These are phyloP conservation scores for Leptodactylus fuscus DNA, from an alignment of 2,113 vertebrate species.

Conservation along the genomic window DNA sequence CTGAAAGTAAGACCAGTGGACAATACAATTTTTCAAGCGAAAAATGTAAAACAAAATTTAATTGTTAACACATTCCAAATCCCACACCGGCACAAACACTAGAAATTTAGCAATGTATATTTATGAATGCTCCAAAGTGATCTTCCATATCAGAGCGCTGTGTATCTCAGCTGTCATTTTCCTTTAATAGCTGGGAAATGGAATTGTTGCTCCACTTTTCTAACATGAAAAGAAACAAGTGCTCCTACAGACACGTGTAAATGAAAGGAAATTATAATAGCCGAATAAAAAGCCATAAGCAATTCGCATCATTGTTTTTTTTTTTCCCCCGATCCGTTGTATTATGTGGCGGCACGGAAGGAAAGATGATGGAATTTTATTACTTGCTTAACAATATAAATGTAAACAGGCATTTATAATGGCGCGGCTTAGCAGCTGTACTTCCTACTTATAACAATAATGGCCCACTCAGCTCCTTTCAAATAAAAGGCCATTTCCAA, in stretches of 20 bases:
- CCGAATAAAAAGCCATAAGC: constrained; percentile 43
- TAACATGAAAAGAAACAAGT: constrained; percentile 44
- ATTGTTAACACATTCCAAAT: not conserved
- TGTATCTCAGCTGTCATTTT: constrained; percentile 20
- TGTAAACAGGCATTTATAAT: constrained; percentile 56
- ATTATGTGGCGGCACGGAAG: constrained; percentile 36
- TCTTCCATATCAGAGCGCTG: not conserved
- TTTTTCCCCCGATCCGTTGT: constrained; percentile 41
- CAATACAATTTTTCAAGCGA: too few species aligned
- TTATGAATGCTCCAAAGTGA: constrained; percentile 17
- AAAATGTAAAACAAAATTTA: too few species aligned
- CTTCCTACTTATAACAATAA: constrained; percentile 45
- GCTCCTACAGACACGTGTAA: constrained; percentile 29
- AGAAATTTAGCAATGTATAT: not conserved
- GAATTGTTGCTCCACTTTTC: constrained; percentile 22
- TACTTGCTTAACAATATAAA: constrained; percentile 60
- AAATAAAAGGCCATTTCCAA: constrained; percentile 62
- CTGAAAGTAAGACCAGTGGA: too few species aligned
- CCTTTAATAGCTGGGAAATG: constrained; percentile 20
- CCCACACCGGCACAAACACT: not conserved
- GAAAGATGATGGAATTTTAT: constrained; percentile 45
- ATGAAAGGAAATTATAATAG: constrained; percentile 50
- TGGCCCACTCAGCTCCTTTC: constrained; percentile 63
- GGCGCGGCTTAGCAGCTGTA: constrained; percentile 58
- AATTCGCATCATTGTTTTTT: constrained; percentile 5